Conservation (phyloP, 35 echinoderm and acorn worm species). For the Strongylocentrotus purpuratus region DNA sequence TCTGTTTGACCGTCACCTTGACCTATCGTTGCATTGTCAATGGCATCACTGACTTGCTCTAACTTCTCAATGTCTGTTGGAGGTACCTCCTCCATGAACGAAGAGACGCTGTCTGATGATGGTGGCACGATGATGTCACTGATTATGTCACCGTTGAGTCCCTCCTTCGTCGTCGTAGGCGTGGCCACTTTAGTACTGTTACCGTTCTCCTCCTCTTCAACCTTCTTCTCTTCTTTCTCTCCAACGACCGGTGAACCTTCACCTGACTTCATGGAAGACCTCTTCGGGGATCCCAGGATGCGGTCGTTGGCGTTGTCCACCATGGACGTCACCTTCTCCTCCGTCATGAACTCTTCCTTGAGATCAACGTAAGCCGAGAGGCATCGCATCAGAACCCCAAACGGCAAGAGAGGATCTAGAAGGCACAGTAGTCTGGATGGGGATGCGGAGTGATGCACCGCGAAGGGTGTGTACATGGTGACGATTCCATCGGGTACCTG, state of each 20-base stretch:
- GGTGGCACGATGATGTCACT: not conserved
- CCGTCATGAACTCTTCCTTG: conserved; percentile 77
- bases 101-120: conserved; percentile 7
- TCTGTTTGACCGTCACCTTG: not conserved
- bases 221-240: conserved; percentile 48
- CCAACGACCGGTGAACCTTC: conserved; percentile 38
- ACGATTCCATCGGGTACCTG: conserved; percentile 83
- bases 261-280: conserved; percentile 50
- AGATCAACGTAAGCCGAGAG: conserved; percentile 82
- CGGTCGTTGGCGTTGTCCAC: conserved; percentile 69
- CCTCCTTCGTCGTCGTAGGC: not conserved
- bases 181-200: conserved; percentile 49
- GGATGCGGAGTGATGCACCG: conserved; percentile 71
- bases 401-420: conserved; percentile 87
- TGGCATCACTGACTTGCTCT: conserved; percentile 24
- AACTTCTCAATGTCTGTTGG: conserved; percentile 49
- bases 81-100: conserved; percentile 50
- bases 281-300: conserved; percentile 58
- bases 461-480: conserved; percentile 81
- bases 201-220: conserved; percentile 49
- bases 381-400: conserved; percentile 78
- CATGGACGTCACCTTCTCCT: conserved; percentile 55
- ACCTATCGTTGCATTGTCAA: conserved; percentile 43
- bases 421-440: conserved; percentile 88
- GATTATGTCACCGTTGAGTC: not conserved